phyloP scores from a whole-genome alignment of 2,113 vertebrate species.

The Odontesthes bonariensis region DNA sequence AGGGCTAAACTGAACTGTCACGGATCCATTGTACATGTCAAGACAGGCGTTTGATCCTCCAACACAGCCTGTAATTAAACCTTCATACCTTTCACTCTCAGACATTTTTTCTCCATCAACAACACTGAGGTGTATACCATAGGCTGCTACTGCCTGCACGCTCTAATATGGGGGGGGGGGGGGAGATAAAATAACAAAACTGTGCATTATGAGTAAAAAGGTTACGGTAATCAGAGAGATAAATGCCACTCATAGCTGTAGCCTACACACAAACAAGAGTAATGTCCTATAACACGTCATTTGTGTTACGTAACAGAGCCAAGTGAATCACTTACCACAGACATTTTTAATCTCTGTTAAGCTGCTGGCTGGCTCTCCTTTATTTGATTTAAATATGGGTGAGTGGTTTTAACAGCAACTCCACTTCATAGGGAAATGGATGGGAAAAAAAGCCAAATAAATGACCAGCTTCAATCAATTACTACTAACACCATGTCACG shows the following conservation, averaged over 20 bases:
- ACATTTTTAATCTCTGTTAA: constrained; percentile 78
- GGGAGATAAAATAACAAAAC: not conserved
- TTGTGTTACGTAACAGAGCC: constrained; percentile 74
- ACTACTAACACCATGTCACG: not conserved
- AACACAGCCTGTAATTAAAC: constrained; percentile 52
- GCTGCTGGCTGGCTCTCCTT: constrained; percentile 64
- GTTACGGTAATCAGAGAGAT: constrained; percentile 47
- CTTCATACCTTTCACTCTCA: constrained; percentile 44
- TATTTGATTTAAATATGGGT: constrained; percentile 59
- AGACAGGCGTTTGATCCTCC: constrained; percentile 29
- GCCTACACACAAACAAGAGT: constrained; percentile 60
- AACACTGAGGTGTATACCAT: constrained; percentile 22
- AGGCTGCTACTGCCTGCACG: constrained; percentile 7
- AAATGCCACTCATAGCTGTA: constrained; percentile 50
- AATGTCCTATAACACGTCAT: constrained; percentile 62
- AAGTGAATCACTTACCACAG: constrained; percentile 78
- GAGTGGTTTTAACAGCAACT: constrained; percentile 54
- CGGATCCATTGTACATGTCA: constrained; percentile 37
- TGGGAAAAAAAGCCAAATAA: constrained; percentile 29
- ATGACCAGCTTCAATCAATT: constrained; percentile 1
- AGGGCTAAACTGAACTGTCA: constrained; percentile 28
- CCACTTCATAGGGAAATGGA: constrained; percentile 31
- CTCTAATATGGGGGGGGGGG: constrained; percentile 7
- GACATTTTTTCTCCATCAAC: constrained; percentile 39
- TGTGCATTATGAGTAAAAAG: constrained; percentile 27